Conservation (phyloP, 2,113 vertebrate species). For the Gobio gobio region DNA sequence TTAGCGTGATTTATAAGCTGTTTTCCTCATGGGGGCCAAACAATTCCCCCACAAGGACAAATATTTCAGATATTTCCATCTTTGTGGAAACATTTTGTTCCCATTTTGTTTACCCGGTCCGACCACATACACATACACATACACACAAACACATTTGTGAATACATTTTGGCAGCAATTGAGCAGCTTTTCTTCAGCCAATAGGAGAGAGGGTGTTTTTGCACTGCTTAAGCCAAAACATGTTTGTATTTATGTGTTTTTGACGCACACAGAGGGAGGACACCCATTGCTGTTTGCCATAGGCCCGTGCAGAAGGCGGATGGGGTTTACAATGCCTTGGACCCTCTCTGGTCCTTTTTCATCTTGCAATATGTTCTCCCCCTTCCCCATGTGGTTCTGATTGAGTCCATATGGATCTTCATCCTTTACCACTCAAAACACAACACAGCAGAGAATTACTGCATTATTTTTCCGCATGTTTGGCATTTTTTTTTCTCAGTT, state of each 20-base stretch:
- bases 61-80: too few species aligned
- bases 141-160: too few species aligned
- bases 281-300: conserved; percentile 60
- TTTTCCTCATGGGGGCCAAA: too few species aligned
- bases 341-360: conserved; percentile 25
- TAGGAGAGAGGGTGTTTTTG: conserved; percentile 39
- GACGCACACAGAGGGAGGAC: conserved; percentile 51
- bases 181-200: conserved; percentile 41
- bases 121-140: too few species aligned
- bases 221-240: conserved; percentile 1
- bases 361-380: neutral
- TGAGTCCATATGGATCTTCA: conserved; percentile 41
- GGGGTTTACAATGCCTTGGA: neutral
- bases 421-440: conserved; percentile 12
- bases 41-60: too few species aligned
- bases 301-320: conserved; percentile 61
- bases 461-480: neutral
- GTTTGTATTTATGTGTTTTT: conserved; percentile 45
- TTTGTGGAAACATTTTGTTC: too few species aligned
- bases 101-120: too few species aligned
- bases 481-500: neutral
- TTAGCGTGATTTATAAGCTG: too few species aligned
- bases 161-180: neutral
- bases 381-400: conserved; percentile 68
- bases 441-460: neutral